Evolutionary conservation across 2,888 invertebrate species (phyloP), one percentile per base, ranked within the genome.

Genomic region (Sarcophaga carnaria): DNA sequence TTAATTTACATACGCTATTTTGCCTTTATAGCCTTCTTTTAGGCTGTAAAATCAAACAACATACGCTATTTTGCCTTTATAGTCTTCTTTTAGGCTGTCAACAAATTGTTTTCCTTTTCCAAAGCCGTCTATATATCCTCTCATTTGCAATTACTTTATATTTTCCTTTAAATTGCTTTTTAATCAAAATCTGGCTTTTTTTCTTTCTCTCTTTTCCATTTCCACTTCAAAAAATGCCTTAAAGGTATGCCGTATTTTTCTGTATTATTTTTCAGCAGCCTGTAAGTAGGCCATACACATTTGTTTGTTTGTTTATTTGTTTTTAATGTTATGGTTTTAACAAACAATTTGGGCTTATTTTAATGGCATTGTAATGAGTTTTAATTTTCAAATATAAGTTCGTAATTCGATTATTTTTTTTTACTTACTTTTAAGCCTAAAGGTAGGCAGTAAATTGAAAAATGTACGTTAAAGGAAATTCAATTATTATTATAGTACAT

Each of bases 161-260:
- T 20, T 69, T 76, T 20, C 14, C 12, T 20, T 5, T 60, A n/a
- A 60, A 27, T 45, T 45, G n/a, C 45, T 22, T 77, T 85, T 76
- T 72, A 77, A 71, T 66, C 71, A 66, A 64, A 62, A 20, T 69
- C 25, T 67, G 69, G n/a, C 20, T 20, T 20, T 66, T 12, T 64
- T n/a, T 59, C 72, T 20, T 45, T 20, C 72, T 82, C 22, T 37
- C 25, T n/a, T 47, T 25, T 22, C 1, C n/a, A 47, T 49, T 25
- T 17, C 27, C 4, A 20, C 14, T 20, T 71, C 14, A 37, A 37
- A 37, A 37, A 37, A 80, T 59, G 80, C 80, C 83, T 69, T 71
- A 0, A 74, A 71, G 86, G 64, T 83, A 86, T 83, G 83, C 83
- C 69, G 69, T 80, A 77, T n/a, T 49, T 83, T 77, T 37, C 11